phyloP scores from a whole-genome alignment of 2,113 vertebrate species.

The Poeciliopsis occidentalis region DNA sequence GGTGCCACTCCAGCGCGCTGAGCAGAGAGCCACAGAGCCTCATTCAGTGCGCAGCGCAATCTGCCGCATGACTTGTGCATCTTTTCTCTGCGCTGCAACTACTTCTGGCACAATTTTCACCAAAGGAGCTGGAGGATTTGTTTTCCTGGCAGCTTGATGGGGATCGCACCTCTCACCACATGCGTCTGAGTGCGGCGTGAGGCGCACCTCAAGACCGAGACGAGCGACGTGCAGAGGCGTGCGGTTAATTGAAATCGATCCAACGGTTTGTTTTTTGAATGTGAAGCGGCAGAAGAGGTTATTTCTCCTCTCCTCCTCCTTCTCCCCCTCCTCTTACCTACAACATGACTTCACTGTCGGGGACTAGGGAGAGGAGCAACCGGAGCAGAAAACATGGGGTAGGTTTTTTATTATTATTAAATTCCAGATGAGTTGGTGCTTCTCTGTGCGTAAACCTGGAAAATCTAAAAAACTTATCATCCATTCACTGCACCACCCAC shows the following conservation, averaged over 20 bases:
- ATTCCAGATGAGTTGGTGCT: slow-evolving; percentile 25
- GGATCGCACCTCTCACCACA: slow-evolving; percentile 51
- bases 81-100: slow-evolving; percentile 14
- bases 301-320: slow-evolving; percentile 39
- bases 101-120: background rate
- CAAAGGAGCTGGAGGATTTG: slow-evolving; percentile 16
- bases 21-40: slow-evolving; percentile 22
- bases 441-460: slow-evolving; percentile 29
- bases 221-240: slow-evolving; percentile 59
- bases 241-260: slow-evolving; percentile 65
- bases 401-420: slow-evolving; percentile 65
- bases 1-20: slow-evolving; percentile 41
- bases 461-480: slow-evolving; percentile 31
- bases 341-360: slow-evolving; percentile 96
- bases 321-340: slow-evolving; percentile 63
- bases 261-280: slow-evolving; percentile 57
- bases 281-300: slow-evolving; percentile 68
- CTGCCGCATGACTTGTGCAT: slow-evolving; percentile 36
- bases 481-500: slow-evolving; percentile 13
- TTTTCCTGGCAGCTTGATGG: slow-evolving; percentile 6
- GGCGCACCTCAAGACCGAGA: slow-evolving; percentile 41
- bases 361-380: slow-evolving; percentile 91
- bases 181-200: slow-evolving; percentile 51
- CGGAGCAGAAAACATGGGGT: slow-evolving; percentile 95
- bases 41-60: slow-evolving; percentile 31